These are phyloP conservation scores for Exocentrus adspersus DNA, from an alignment of 2,888 invertebrate species.

Conservation along the genomic window DNA sequence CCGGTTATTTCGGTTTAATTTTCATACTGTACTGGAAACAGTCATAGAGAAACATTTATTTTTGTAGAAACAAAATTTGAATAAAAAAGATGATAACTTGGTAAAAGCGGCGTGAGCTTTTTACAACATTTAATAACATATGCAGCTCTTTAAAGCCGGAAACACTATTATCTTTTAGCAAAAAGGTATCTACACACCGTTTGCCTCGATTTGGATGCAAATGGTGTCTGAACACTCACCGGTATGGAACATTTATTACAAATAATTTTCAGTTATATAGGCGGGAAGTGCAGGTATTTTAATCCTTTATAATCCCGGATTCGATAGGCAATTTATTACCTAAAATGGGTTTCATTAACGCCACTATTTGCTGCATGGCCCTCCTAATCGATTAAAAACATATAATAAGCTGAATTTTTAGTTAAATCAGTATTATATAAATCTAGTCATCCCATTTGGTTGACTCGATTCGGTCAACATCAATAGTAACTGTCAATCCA, in stretches of 20 bases:
- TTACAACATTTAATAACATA: constrained; percentile 24
- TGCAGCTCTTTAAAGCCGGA: constrained; percentile 22
- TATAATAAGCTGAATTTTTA: too few species aligned
- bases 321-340: constrained; percentile 5
- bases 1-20: not conserved
- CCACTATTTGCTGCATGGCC: not conserved
- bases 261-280: constrained; percentile 19
- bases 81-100: constrained; percentile 14
- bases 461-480: too few species aligned
- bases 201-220: constrained; percentile 19
- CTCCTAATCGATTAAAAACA: not conserved
- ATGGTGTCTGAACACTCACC: constrained; percentile 19
- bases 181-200: constrained; percentile 26
- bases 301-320: constrained; percentile 11
- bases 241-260: constrained; percentile 3
- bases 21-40: constrained; percentile 3
- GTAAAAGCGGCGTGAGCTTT: constrained; percentile 17
- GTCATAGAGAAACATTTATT: constrained; percentile 12
- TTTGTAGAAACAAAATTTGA: constrained; percentile 5
- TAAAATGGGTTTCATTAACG: not conserved
- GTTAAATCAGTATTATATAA: too few species aligned
- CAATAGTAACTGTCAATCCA: too few species aligned
- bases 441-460: too few species aligned
- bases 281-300: constrained; percentile 1
- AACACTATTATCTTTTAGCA: constrained; percentile 22